Conservation (phyloP, 2,888 invertebrate species). For the Amiota mariae region DNA sequence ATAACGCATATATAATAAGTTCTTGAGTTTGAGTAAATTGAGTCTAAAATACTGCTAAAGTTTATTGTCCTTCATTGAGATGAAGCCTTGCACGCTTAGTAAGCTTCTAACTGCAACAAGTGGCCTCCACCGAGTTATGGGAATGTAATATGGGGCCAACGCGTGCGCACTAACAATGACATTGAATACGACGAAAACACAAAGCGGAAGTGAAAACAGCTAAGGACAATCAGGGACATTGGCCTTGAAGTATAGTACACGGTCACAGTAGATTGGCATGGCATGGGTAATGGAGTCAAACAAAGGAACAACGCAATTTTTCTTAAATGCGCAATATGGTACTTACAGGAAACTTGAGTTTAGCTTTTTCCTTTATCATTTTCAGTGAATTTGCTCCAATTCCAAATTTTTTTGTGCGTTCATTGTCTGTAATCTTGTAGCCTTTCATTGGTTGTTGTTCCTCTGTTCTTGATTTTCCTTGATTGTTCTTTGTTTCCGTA, state of each 20-base stretch:
- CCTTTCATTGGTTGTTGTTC: constrained; percentile 63
- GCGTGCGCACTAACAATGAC: constrained; percentile 59
- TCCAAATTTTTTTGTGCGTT: constrained; percentile 69
- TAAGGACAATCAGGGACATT: constrained; percentile 48
- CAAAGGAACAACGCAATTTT: constrained; percentile 47
- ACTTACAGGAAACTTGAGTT: constrained; percentile 72
- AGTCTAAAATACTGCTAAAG: constrained; percentile 26
- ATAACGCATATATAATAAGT: not conserved
- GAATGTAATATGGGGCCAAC: not conserved
- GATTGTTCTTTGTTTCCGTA: constrained; percentile 20
- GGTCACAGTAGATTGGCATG: constrained; percentile 40
- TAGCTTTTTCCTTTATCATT: constrained; percentile 69
- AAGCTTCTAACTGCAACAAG: constrained; percentile 3
- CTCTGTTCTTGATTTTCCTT: constrained; percentile 32
- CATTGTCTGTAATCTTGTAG: constrained; percentile 72
- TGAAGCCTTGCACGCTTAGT: constrained; percentile 31
- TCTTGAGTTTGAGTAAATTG: not conserved
- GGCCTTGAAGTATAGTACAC: constrained; percentile 56
- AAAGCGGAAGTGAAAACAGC: constrained; percentile 46
- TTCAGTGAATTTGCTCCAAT: constrained; percentile 71
- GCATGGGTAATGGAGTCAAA: constrained; percentile 3
- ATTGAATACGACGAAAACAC: constrained; percentile 55
- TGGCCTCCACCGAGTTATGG: not conserved
- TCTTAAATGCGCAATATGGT: constrained; percentile 24
- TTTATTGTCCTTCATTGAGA: constrained; percentile 50